phyloP scores from a whole-genome alignment of 2,888 invertebrate genomes.

The Mimas tiliae region DNA sequence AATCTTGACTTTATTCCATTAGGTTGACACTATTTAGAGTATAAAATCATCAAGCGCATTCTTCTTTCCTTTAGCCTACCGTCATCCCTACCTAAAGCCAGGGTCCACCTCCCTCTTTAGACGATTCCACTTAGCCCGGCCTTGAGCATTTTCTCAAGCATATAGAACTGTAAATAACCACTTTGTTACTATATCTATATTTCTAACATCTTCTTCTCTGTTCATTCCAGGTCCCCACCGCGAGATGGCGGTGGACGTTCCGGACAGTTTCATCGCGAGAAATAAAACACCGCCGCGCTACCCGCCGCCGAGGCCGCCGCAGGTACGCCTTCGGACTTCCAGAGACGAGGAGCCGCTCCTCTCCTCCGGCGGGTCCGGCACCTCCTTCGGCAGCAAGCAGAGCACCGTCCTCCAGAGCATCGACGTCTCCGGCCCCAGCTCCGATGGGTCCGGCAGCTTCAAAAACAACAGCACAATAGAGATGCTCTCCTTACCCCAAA shows the following conservation, averaged over 20 bases:
- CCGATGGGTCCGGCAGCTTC: slow-evolving; percentile 73
- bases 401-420: slow-evolving; percentile 71
- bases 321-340: slow-evolving; percentile 82
- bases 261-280: slow-evolving; percentile 95
- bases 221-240: slow-evolving; percentile 91
- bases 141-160: no score
- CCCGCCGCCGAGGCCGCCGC: slow-evolving; percentile 91
- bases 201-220: slow-evolving; percentile 10
- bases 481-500: slow-evolving; percentile 72
- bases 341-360: slow-evolving; percentile 81
- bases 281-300: slow-evolving; percentile 96
- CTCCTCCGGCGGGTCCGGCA: slow-evolving; percentile 74
- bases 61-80: no score
- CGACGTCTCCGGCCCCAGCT: slow-evolving; percentile 69
- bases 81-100: no score
- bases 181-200: background rate
- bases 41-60: no score
- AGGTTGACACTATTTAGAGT: no score
- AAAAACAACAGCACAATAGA: slow-evolving; percentile 75
- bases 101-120: no score
- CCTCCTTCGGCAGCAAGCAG: slow-evolving; percentile 78
- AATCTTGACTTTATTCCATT: no score
- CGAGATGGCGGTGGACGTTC: slow-evolving; percentile 99
- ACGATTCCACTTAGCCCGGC: no score
- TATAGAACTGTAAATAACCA: no score